Evolutionary conservation across 2,113 vertebrate species (phyloP).

Genomic region (Bos taurus): ARS-UCD2.0 NC_037331.1:30498501-30499000

Average conservation of each 20-base stretch:
- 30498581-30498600: constrained; percentile 72
- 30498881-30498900: neutral
- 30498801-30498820: fast-evolving
- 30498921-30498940: neutral
- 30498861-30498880: neutral
- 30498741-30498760: neutral
- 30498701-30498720: neutral
- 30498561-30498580: constrained; percentile 80
- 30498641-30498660: constrained; percentile 80
- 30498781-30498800: neutral
- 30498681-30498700: neutral
- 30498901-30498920: neutral
- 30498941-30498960: neutral
- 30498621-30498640: constrained; percentile 83
- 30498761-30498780: fast-evolving
- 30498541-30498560: constrained; percentile 76
- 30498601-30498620: constrained; percentile 72
- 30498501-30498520: constrained; percentile 80
- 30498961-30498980: neutral
- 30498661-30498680: fast-evolving
- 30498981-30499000: neutral
- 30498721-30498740: neutral
- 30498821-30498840: neutral
- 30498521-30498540: constrained; percentile 73
- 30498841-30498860: neutral